These are phyloP conservation scores for Pollenia griseotomentosa DNA, from an alignment of 2,888 invertebrate genomes.

Conservation along the genomic window DNA sequence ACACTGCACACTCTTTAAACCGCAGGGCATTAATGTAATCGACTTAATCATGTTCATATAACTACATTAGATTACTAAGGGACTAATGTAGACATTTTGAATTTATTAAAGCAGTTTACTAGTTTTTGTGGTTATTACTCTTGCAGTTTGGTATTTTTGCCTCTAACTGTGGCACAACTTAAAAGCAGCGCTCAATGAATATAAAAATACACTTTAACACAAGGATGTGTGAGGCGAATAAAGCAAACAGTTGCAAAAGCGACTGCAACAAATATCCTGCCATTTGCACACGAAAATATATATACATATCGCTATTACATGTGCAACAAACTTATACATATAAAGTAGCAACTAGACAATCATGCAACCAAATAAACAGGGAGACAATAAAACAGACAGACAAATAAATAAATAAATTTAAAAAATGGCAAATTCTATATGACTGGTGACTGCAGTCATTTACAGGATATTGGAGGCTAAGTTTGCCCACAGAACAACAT, in stretches of 20 bases:
- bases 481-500: conserved; percentile 47
- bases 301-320: conserved; percentile 4
- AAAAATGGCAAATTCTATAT: conserved; percentile 46
- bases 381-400: background rate
- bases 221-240: background rate
- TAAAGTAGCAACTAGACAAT: conserved; percentile 1
- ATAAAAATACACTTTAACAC: conserved; percentile 15
- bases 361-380: conserved; percentile 1
- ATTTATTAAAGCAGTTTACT: conserved; percentile 60
- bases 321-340: conserved; percentile 7
- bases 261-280: conserved; percentile 34
- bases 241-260: conserved; percentile 19
- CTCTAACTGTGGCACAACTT: conserved; percentile 25
- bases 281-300: conserved; percentile 24
- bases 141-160: conserved; percentile 21
- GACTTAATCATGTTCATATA: background rate
- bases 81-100: conserved; percentile 56
- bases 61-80: background rate
- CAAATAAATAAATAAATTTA: conserved; percentile 39
- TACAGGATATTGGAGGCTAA: conserved; percentile 64
- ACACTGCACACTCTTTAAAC: too few species aligned
- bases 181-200: conserved; percentile 5
- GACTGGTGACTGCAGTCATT: conserved; percentile 65
- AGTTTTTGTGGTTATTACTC: conserved; percentile 31
- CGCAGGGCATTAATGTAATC: too few species aligned